A percentile compares a stretch with the other conserved stretches of the same genome.
These are phyloP conservation scores for Chiridota heheva DNA, from an alignment of 35 echinoderm and acorn worm species.

Conservation along the genomic window DNA sequence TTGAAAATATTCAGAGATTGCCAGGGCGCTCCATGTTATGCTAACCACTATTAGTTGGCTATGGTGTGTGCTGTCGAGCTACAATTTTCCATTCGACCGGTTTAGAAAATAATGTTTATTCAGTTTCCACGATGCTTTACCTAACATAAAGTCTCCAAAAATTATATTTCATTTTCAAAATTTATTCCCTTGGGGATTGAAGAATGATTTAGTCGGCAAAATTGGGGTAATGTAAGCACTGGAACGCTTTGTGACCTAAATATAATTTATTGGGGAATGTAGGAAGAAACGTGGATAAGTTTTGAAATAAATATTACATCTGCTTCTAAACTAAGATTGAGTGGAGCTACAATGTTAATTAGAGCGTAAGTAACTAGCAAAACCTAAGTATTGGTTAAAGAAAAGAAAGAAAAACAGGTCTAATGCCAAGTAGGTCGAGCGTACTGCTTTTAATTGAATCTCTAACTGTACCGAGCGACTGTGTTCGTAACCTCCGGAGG, in stretches of 20 bases:
- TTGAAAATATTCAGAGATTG: too few species aligned
- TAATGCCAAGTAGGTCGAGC: slow-evolving; percentile 26
- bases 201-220: slow-evolving; percentile 44
- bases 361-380: slow-evolving; percentile 41
- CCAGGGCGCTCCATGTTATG: too few species aligned
- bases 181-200: slow-evolving; percentile 29
- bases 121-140: slow-evolving; percentile 33
- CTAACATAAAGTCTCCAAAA: slow-evolving; percentile 49
- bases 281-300: neutral
- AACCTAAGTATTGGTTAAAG: too few species aligned
- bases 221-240: slow-evolving; percentile 43
- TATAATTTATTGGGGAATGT: too few species aligned
- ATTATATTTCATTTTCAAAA: slow-evolving; percentile 54
- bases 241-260: slow-evolving; percentile 48
- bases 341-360: slow-evolving; percentile 33
- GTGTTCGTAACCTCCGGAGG: slow-evolving; percentile 1
- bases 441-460: slow-evolving; percentile 38
- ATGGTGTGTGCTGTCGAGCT: too few species aligned
- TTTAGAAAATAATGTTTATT: slow-evolving; percentile 51
- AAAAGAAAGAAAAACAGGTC: slow-evolving; percentile 32
- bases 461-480: slow-evolving; percentile 17
- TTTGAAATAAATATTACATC: neutral
- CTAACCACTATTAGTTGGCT: too few species aligned
- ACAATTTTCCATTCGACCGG: slow-evolving; percentile 36
- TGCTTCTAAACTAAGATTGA: neutral